A percentile compares a stretch with the other conserved stretches of the same genome.
Conservation (phyloP, 2,888 invertebrate species). For the Tenthredo notha region DNA sequence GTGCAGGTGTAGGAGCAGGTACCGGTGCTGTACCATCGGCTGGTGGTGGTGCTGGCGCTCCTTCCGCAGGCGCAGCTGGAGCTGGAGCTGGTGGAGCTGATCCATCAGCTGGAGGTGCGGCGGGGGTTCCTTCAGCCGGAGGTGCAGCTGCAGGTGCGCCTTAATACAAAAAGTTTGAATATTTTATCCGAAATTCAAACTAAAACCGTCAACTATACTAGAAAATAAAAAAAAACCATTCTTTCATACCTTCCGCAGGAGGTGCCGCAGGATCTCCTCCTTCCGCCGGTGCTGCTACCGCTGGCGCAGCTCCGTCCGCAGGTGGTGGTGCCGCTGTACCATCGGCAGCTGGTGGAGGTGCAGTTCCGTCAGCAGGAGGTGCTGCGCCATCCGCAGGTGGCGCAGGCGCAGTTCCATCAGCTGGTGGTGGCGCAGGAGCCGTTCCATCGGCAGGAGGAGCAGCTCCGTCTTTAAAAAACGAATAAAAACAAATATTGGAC, state of each 20-base stretch:
- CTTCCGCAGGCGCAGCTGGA: constrained; percentile 75
- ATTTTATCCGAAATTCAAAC: background rate
- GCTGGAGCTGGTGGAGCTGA: constrained; percentile 75
- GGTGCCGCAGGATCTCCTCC: constrained; percentile 62
- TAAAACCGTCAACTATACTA: background rate
- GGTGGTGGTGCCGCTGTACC: constrained; percentile 64
- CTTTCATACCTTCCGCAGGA: constrained; percentile 21
- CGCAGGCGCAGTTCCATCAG: constrained; percentile 52
- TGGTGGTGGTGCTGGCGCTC: constrained; percentile 67
- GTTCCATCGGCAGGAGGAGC: constrained; percentile 62
- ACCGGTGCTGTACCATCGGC: constrained; percentile 57
- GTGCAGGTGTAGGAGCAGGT: constrained; percentile 67
- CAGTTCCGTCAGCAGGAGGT: constrained; percentile 57
- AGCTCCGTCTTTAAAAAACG: constrained; percentile 52
- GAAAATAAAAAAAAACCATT: background rate
- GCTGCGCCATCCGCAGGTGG: constrained; percentile 55
- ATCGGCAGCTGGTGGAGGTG: constrained; percentile 66
- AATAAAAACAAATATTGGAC: background rate
- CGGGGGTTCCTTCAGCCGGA: constrained; percentile 74
- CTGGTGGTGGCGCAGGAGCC: constrained; percentile 48
- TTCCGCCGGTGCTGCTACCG: constrained; percentile 56
- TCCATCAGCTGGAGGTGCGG: constrained; percentile 73
- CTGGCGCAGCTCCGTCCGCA: constrained; percentile 72
- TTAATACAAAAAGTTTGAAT: background rate
- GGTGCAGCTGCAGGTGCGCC: constrained; percentile 69